Evolutionary conservation across 2,888 invertebrate species (phyloP), one percentile per base, ranked within the genome.

Genomic region (Acleris sparsana): DNA sequence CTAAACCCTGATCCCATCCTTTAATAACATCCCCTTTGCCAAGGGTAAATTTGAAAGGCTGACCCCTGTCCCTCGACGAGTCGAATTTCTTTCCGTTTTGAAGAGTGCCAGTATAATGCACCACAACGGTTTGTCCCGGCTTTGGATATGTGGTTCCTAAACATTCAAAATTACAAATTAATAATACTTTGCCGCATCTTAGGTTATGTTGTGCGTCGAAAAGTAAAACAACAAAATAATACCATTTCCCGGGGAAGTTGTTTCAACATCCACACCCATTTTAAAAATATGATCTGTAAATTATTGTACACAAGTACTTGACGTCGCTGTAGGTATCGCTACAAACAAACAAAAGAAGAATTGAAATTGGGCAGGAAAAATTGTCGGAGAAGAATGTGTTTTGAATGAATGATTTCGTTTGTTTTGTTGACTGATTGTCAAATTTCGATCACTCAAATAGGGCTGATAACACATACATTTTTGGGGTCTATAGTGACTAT

Each of bases 21-120:
- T 96, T 97, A 80, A 99, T 99, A n/a, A 99, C 99, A 88, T 99
- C 98, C 33, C 99, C 98, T 84, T 95, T 95, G 57, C 99, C 99
- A 76, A 99, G 95, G 72, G 95, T 96, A 89, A 99, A 99, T 86
- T 97, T 96, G 90, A 99, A 99, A 5, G 99, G 99, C 76, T 95
- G 95, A 25, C 97, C 97, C 75, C 99, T 96, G 84, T 99, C 98
- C 73, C 98, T 95, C 9, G 99, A 99, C 0, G 99, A 99, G 89
- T 99, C 99, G 79, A 99, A 99, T 88, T 97, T 97, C 74, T 93
- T 96, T 11, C 99, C 99, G 93, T 97, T 95, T 78, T 94, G 91
- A 75, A 99, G 93, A 0, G 97, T 98, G 71, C 99, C 98, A 71
- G 98, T 98, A 87, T 99, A 99, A 87, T 99, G 99, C 52, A 99